Base-by-base conservation (phyloP, 2,888 invertebrate genomes). In the Xestia xanthographa region DNA sequence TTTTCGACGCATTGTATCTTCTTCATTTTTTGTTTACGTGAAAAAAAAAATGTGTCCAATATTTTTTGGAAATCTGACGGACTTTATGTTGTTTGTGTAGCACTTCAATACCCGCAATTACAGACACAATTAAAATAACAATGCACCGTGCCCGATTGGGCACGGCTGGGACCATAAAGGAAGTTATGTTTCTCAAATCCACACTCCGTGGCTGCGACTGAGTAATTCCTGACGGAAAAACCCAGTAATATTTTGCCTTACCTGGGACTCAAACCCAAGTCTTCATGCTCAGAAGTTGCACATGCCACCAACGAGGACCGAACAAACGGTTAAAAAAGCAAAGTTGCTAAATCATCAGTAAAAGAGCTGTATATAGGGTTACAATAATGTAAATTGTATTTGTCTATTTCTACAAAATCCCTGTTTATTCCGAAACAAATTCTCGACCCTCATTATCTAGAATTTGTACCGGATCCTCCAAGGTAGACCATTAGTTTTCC, bases 401-500 rank as follows among this genome's bases (percentile, higher is more conserved):
- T 14, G 6, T 41, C 38, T 63, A 63, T 63, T 41, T 41, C n/a
- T 1, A 14, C 11, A 11, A 48, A 68, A 68, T 22, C 26, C 26
- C 17, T 68, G 9, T 41, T 50, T 26, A 63, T 58, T 26, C 12
- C 43, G 8, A 53, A 22, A 48, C 9, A 62, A 45, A 75, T 34
- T 26, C 17, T 41, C 26, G 29, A 56, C 34, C 48, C 17, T 41
- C 20, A 48, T 26, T 82, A 22, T 77, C 22, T 56, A 29, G 34
- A 43, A 20, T 45, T 75, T 26, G 26, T 82, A 29, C 41, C 8
- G 14, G 68, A 75, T 82, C 65, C 65, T 63, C 34, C 43, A 56
- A 67, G 26, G 50, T n/a, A 22, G 34, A 66, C 50, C 11, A 67
- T 79, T 66, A 83, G 70, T 66, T 53, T n/a, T 58, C 34, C 45